Evolutionary conservation across 2,888 invertebrate genomes (phyloP).

Genomic region (Ferrisia virgata): DNA sequence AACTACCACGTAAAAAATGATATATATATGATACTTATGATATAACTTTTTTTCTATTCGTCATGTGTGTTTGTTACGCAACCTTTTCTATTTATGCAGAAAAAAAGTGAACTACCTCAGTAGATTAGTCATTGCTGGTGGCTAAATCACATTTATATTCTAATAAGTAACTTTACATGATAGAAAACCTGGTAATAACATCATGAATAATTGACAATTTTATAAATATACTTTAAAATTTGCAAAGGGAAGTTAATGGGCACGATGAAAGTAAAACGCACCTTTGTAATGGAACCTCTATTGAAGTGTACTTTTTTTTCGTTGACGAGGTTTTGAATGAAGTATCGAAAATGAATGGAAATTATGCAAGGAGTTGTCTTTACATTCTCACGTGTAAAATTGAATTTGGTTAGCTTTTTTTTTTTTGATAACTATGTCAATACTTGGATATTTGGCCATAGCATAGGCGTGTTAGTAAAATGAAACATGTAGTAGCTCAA

Average conservation of each 20-base stretch:
- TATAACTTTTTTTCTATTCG: too few species aligned
- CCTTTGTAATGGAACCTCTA: too few species aligned
- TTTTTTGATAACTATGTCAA: neutral
- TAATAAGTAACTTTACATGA: neutral
- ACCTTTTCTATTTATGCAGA: neutral
- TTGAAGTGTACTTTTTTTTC: too few species aligned
- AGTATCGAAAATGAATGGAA: neutral
- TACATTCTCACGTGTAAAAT: neutral
- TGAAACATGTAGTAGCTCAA: neutral
- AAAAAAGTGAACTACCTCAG: neutral
- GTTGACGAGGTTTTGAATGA: too few species aligned
- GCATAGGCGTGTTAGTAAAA: neutral
- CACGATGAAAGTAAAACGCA: neutral
- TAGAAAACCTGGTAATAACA: neutral
- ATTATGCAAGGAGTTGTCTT: neutral
- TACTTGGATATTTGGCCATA: neutral
- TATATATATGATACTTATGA: too few species aligned
- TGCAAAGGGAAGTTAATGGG: neutral
- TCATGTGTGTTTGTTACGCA: neutral
- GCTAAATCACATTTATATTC: neutral
- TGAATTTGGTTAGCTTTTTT: neutral
- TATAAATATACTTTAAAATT: neutral
- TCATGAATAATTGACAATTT: neutral
- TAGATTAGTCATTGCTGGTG: constrained; percentile 12
- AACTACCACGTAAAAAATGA: too few species aligned